Conservation (phyloP, 2,113 vertebrate genomes). For the Passer montanus region DNA sequence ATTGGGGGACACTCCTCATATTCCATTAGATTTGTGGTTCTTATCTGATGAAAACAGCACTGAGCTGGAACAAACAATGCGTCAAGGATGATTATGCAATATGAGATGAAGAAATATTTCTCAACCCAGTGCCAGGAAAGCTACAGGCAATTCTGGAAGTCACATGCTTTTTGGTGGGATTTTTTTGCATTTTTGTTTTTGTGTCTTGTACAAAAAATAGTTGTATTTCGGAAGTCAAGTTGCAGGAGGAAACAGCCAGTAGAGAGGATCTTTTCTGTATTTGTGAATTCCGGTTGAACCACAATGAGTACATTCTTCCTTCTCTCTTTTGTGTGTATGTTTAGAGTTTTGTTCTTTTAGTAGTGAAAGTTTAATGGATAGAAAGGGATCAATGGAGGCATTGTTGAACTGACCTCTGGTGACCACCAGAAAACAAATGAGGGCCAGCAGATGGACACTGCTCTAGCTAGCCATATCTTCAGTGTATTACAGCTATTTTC, state of each 20-base stretch:
- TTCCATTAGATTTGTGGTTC: slow-evolving; percentile 51
- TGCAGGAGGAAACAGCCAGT: slow-evolving; percentile 47
- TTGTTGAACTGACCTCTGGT: slow-evolving; percentile 48
- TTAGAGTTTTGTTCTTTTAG: slow-evolving; percentile 45
- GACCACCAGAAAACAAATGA: neutral
- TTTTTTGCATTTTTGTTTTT: slow-evolving; percentile 51
- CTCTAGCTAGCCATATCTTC: neutral
- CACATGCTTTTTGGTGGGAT: slow-evolving; percentile 60
- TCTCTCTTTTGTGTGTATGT: slow-evolving; percentile 35
- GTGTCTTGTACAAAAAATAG: slow-evolving; percentile 18
- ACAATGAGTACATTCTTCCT: slow-evolving; percentile 60
- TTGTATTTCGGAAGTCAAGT: slow-evolving; percentile 50
- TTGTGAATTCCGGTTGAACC: slow-evolving; percentile 52
- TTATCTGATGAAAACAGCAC: slow-evolving; percentile 65
- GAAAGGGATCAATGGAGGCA: slow-evolving; percentile 11
- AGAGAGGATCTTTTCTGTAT: slow-evolving; percentile 39
- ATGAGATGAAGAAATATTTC: slow-evolving; percentile 74
- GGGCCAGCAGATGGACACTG: neutral
- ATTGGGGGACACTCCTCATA: neutral
- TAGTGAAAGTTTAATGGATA: slow-evolving; percentile 45
- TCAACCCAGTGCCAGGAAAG: slow-evolving; percentile 75
- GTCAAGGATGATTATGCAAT: slow-evolving; percentile 74
- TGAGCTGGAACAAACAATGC: slow-evolving; percentile 68
- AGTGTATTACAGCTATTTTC: neutral
- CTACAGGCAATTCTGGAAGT: slow-evolving; percentile 66